Conservation (phyloP, 2,797 vertebrate genomes). For the Notolabrus celidotus region DNA sequence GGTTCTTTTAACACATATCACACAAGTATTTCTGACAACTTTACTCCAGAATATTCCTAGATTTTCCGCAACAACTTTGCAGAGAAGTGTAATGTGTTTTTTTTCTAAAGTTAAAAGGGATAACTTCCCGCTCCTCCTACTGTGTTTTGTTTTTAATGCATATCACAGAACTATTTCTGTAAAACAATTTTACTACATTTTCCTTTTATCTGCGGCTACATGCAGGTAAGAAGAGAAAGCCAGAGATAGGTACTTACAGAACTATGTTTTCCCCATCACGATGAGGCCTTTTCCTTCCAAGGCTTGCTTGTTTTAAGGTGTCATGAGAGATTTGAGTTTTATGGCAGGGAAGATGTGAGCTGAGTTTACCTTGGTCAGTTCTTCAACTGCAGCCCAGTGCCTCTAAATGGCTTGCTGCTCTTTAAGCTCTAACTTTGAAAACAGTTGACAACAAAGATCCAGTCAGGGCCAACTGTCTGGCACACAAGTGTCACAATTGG, state of each 20-base stretch:
- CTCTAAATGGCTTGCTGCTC: slow-evolving; percentile 6
- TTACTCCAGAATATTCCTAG: too few relatives aligned
- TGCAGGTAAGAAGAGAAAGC: background rate
- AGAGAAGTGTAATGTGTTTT: background rate
- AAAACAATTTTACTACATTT: background rate
- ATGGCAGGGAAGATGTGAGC: background rate
- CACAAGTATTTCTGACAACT: too few relatives aligned
- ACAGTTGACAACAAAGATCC: background rate
- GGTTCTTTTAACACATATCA: too few relatives aligned
- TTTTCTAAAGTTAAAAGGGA: background rate
- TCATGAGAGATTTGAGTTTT: slow-evolving; percentile 12
- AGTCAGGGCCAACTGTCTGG: background rate
- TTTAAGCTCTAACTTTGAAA: slow-evolving; percentile 11
- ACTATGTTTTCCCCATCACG: background rate
- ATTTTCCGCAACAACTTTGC: background rate
- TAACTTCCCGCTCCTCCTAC: too few relatives aligned
- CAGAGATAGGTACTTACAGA: background rate
- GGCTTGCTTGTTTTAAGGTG: background rate
- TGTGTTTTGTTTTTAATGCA: background rate
- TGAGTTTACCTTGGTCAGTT: slow-evolving; percentile 1
- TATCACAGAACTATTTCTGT: background rate
- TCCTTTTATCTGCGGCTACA: background rate
- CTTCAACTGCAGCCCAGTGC: slow-evolving; percentile 3
- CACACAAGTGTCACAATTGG: background rate
- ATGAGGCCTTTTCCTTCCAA: background rate